Evolutionary conservation across 1,140 invertebrate genomes (phyloP), one percentile per base, ranked within the genome.

Genomic region (Drosophila tropicalis): DNA sequence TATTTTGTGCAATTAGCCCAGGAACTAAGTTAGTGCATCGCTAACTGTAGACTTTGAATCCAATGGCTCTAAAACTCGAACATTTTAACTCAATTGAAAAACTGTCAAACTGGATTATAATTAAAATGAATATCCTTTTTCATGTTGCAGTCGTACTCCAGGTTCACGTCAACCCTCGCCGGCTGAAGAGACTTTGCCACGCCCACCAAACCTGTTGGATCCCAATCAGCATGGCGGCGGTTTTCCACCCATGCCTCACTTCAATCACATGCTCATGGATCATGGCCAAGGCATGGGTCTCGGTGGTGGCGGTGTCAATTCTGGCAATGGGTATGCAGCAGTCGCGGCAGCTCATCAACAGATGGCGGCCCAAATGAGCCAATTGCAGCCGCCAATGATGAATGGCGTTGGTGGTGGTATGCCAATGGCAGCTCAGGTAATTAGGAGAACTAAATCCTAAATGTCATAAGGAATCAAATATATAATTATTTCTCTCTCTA

Each of bases 141-240:
- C 67, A 65, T 70, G 56, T 25, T 94, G 10, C 92, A 97, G 96
- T 90, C 96, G 96, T 66, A 97, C 96, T 70, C 96, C 96, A 5
- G 96, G 97, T n/a, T 98, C 97, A 78, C 94, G 96, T 82, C 97
- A 98, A 91, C 97, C 96, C 19, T 98, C 97, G 7, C 97, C 97
- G 3, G 96, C 96, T 9, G 96, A 97, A 91, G 97, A 98, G 75
- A 74, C 77, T 15, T 67, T 91, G 64, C 82, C 90, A 72, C 86
- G 91, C 17, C 81, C 84, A 61, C 79, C 78, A 5, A 90, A 76
- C 56, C 56, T 92, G 55, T 68, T 92, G 32, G 90, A 91, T 77
- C 89, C 83, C 47, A 54, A 69, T 9, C 86, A 86, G 56, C 85
- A 91, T 73, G 75, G 77, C 40, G 76, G 78, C 40, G 76, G 78